phyloP scores from a whole-genome alignment of 2,888 invertebrate species.

The Chymomyza caudatula region DNA sequence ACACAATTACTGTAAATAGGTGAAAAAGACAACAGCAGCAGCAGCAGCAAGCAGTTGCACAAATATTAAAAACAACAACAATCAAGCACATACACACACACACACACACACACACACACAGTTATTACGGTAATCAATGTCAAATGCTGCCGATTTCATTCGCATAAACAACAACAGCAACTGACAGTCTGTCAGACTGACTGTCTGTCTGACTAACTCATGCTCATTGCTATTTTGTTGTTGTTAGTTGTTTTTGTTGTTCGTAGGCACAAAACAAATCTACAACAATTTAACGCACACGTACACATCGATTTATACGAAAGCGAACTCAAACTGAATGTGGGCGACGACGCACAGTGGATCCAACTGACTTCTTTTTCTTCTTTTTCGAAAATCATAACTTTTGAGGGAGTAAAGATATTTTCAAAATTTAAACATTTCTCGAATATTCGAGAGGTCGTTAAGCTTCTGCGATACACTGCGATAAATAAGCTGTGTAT shows the following conservation, averaged over 20 bases:
- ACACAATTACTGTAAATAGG: constrained; percentile 70
- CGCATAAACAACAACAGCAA: constrained; percentile 31
- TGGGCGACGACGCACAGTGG: no score
- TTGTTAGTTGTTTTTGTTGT: constrained; percentile 2
- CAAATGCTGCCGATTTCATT: constrained; percentile 69
- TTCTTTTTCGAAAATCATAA: no score
- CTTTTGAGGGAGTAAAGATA: no score
- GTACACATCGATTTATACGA: constrained; percentile 12
- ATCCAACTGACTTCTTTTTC: no score
- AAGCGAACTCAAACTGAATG: not conserved
- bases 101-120: constrained; percentile 35
- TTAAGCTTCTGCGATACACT: no score
- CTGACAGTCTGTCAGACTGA: not conserved
- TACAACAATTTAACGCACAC: not conserved
- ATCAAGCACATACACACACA: constrained; percentile 5
- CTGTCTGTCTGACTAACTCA: not conserved
- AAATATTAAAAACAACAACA: constrained; percentile 43
- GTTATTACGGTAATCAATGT: constrained; percentile 74
- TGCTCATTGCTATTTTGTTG: not conserved
- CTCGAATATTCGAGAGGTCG: no score
- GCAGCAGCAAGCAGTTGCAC: constrained; percentile 59
- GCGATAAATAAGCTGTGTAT: no score
- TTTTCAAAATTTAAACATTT: no score
- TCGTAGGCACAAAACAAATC: not conserved
- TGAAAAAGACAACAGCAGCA: constrained; percentile 56